These are phyloP conservation scores for Brachionus asplanchnoidis DNA, from an alignment of 1,140 invertebrate genomes.

Conservation along the genomic window DNA sequence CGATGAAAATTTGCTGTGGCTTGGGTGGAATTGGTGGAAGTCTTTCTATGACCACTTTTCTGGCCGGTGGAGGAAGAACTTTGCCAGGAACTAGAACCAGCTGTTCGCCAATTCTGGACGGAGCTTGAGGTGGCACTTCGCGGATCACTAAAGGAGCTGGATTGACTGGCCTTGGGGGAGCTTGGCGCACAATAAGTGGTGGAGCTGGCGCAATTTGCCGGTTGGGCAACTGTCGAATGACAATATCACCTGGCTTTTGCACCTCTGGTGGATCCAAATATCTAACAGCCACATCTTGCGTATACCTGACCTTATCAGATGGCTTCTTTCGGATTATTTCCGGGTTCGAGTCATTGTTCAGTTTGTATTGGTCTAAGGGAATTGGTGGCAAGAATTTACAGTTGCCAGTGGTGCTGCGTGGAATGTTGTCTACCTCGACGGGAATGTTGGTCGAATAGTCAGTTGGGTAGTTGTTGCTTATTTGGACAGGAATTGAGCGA, in stretches of 20 bases:
- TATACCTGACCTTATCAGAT: background rate
- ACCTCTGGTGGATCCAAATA: constrained; percentile 31
- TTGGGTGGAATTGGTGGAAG: constrained; percentile 26
- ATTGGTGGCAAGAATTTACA: constrained; percentile 9
- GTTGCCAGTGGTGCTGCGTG: background rate
- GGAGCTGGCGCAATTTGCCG: background rate
- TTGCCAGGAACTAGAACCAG: background rate
- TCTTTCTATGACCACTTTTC: constrained; percentile 41
- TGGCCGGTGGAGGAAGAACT: background rate
- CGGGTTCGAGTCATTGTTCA: constrained; percentile 24
- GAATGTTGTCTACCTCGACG: background rate
- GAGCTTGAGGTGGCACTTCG: constrained; percentile 32
- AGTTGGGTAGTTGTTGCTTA: background rate
- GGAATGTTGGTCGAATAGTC: background rate
- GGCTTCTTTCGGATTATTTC: constrained; percentile 16
- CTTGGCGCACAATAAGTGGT: constrained; percentile 22
- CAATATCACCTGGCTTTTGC: constrained; percentile 23
- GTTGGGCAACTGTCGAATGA: background rate
- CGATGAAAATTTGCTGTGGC: constrained; percentile 24
- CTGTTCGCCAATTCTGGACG: background rate
- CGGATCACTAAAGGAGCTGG: constrained; percentile 36
- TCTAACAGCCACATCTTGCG: constrained; percentile 22
- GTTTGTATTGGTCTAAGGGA: background rate
- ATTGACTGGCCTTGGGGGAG: background rate
- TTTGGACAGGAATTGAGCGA: background rate